A percentile compares a stretch with the other conserved stretches of the same genome.
Evolutionary conservation across 1,140 invertebrate genomes (phyloP).

Genomic region (Halictus rubicundus): DNA sequence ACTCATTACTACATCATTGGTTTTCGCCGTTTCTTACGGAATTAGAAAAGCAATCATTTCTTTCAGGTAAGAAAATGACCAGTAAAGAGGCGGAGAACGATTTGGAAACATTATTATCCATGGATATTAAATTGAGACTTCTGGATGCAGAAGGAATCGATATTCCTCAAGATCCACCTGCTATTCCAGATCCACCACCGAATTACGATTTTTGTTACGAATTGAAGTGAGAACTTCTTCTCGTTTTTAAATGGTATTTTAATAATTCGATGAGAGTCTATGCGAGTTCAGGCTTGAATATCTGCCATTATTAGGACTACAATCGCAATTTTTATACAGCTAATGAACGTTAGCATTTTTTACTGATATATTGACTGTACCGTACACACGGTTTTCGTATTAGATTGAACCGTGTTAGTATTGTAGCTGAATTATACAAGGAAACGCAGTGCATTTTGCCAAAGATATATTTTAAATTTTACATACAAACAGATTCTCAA

Average conservation of each 20-base stretch:
- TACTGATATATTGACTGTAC: background rate
- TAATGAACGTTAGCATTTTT: constrained; percentile 23
- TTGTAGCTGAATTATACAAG: constrained; percentile 18
- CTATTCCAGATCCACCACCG: constrained; percentile 92
- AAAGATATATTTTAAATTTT: constrained; percentile 56
- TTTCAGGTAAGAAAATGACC: constrained; percentile 89
- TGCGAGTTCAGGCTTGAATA: background rate
- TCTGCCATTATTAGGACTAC: background rate
- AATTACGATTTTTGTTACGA: constrained; percentile 93
- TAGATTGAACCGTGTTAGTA: background rate
- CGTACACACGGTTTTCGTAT: constrained; percentile 1
- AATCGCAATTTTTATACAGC: constrained; percentile 33
- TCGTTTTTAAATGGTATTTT: background rate
- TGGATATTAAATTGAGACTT: constrained; percentile 97
- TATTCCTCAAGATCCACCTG: constrained; percentile 95
- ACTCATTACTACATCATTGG: background rate
- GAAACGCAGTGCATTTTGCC: constrained; percentile 36
- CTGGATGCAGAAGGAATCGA: constrained; percentile 97
- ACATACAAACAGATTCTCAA: constrained; percentile 23
- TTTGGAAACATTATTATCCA: constrained; percentile 94
- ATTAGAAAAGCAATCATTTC: background rate
- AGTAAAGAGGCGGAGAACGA: constrained; percentile 95
- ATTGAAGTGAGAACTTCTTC: constrained; percentile 75
- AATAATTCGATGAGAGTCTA: background rate
- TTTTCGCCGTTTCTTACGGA: background rate